Evolutionary conservation across 2,113 vertebrate species (phyloP).

Genomic region (Leptosomus discolor): DNA sequence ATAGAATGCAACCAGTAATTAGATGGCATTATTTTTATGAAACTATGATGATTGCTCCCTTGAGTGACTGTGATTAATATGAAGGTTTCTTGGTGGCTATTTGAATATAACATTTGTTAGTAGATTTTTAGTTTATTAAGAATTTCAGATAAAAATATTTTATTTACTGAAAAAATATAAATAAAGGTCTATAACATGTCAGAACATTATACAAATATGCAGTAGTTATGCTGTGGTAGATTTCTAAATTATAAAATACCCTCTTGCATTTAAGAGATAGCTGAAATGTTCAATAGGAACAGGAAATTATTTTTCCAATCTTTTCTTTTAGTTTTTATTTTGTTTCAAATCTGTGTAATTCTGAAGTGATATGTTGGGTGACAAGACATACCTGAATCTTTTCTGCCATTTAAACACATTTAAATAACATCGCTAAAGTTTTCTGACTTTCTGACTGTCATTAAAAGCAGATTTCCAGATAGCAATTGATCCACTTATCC

Average conservation of each 20-base stretch:
- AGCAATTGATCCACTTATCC: background rate
- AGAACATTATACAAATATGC: background rate
- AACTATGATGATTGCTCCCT: background rate
- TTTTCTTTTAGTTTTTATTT: background rate
- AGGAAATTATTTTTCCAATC: background rate
- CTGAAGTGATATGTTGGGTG: background rate
- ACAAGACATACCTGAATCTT: background rate
- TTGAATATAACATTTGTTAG: background rate
- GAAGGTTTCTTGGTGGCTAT: background rate
- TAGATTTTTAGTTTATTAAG: background rate
- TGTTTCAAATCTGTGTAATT: background rate
- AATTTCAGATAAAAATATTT: background rate
- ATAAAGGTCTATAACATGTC: accelerated
- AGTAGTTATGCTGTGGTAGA: background rate
- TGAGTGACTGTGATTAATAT: background rate
- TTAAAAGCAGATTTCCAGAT: background rate
- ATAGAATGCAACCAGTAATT: background rate
- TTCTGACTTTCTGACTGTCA: background rate
- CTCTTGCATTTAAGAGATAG: background rate
- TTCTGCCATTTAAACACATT: background rate
- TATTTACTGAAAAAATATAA: background rate
- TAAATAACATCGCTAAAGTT: background rate
- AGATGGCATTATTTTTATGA: background rate
- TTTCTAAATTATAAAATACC: background rate
- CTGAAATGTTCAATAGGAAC: background rate